phyloP scores from a whole-genome alignment of 2,113 vertebrate genomes.

The Dromaius novaehollandiae region DNA sequence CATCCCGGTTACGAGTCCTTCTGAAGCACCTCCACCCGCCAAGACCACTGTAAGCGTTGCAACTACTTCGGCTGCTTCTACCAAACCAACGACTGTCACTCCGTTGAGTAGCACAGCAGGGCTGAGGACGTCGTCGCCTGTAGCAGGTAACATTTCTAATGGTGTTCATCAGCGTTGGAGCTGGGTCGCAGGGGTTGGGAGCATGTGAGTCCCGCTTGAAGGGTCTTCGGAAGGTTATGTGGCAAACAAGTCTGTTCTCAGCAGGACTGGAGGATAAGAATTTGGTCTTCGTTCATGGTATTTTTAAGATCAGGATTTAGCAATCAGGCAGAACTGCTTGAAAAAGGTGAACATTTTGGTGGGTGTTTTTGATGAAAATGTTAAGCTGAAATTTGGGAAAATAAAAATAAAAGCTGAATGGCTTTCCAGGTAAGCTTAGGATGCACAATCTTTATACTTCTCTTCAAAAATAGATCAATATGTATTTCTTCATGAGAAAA shows the following conservation, averaged over 20 bases:
- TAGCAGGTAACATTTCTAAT: slow-evolving; percentile 57
- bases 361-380: neutral
- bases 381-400: neutral
- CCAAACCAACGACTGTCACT: slow-evolving; percentile 4
- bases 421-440: neutral
- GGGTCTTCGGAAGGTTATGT: neutral
- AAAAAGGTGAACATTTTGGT: neutral
- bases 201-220: neutral
- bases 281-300: accelerated
- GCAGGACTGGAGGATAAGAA: neutral
- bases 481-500: neutral
- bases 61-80: neutral
- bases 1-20: neutral
- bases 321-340: neutral
- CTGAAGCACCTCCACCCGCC: slow-evolving; percentile 8
- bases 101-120: neutral
- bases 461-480: neutral
- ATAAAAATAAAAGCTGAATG: neutral
- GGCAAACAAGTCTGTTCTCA: neutral
- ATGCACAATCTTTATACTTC: neutral
- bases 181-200: neutral
- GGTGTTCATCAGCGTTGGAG: neutral
- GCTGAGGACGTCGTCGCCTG: neutral
- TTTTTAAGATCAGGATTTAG: neutral
- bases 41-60: slow-evolving; percentile 10